Percentiles rank a stretch among this genome's conserved stretches.
Evolutionary conservation across 2,888 invertebrate genomes (phyloP).

Genomic region (Acanthosoma haemorrhoidale): DNA sequence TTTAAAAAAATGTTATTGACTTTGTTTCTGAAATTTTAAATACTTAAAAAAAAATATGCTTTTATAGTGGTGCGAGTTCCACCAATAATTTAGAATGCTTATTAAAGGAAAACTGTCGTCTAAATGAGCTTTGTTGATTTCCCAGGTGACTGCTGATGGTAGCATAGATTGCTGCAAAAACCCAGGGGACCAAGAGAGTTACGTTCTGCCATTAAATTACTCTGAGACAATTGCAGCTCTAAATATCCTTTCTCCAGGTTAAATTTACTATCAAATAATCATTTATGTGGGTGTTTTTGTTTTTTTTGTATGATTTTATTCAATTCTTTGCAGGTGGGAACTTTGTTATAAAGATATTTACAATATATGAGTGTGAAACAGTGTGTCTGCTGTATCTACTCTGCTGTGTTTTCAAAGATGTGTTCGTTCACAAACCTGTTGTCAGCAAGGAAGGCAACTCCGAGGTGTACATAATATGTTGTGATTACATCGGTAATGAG

Average conservation of each 20-base stretch:
- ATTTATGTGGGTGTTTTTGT: not conserved
- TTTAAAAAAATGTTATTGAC: too few relatives aligned
- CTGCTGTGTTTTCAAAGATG: conserved; percentile 64
- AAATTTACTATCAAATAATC: not conserved
- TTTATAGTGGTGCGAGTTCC: too few relatives aligned
- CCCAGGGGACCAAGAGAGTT: conserved; percentile 80
- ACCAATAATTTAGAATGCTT: too few relatives aligned
- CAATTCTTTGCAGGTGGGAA: conserved; percentile 57
- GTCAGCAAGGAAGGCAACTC: conserved; percentile 95
- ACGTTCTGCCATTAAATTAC: conserved; percentile 71
- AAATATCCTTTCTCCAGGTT: conserved; percentile 58
- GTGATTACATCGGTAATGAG: conserved; percentile 48
- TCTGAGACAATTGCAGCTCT: conserved; percentile 78
- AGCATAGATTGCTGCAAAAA: conserved; percentile 80
- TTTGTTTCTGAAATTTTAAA: too few relatives aligned
- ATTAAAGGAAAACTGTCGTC: too few relatives aligned
- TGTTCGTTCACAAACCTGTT: conserved; percentile 78
- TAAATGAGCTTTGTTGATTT: conserved; percentile 19
- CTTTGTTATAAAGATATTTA: conserved; percentile 84
- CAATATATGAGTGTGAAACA: conserved; percentile 77
- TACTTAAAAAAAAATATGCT: too few relatives aligned
- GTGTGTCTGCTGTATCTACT: conserved; percentile 74
- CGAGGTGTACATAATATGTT: conserved; percentile 79
- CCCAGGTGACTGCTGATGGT: conserved; percentile 85
- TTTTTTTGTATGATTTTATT: not conserved